Conservation (phyloP, 2,888 invertebrate species). For the Cabera pusaria region DNA sequence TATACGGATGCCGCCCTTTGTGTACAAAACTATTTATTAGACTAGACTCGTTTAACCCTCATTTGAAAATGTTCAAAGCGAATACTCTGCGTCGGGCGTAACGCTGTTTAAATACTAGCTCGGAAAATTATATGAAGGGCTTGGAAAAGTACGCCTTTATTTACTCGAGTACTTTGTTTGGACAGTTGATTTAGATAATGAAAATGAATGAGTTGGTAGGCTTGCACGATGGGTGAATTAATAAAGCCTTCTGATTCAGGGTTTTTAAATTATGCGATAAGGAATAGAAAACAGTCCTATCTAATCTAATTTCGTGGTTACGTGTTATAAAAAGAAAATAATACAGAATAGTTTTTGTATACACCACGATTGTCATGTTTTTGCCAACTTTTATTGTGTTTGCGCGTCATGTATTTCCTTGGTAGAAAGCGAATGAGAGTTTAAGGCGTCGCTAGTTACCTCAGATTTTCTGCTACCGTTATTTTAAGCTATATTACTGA, state of each 20-base stretch:
- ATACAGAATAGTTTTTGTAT: no score
- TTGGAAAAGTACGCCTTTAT: slow-evolving; percentile 38
- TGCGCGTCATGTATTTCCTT: no score
- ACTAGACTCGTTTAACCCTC: slow-evolving; percentile 8
- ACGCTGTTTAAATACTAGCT: slow-evolving; percentile 16
- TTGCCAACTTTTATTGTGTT: no score
- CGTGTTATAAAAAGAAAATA: no score
- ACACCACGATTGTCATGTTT: no score
- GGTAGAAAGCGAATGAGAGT: no score
- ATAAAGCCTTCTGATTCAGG: no score
- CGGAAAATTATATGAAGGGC: slow-evolving; percentile 15
- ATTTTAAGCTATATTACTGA: no score
- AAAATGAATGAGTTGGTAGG: slow-evolving; percentile 36
- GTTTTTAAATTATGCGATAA: slow-evolving; percentile 3
- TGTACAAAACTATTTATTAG: slow-evolving; percentile 13
- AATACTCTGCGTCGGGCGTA: slow-evolving; percentile 8
- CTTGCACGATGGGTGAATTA: slow-evolving; percentile 21
- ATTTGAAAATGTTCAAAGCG: slow-evolving; percentile 15
- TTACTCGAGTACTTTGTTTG: slow-evolving; percentile 30
- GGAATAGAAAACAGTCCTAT: no score
- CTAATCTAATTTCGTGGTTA: no score
- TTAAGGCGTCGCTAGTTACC: no score
- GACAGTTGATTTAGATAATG: slow-evolving; percentile 35
- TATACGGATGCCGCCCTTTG: slow-evolving; percentile 13
- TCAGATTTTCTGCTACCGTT: no score